These are phyloP conservation scores for Poecilus cupreus DNA, from an alignment of 2,888 invertebrate genomes.

Conservation along the genomic window DNA sequence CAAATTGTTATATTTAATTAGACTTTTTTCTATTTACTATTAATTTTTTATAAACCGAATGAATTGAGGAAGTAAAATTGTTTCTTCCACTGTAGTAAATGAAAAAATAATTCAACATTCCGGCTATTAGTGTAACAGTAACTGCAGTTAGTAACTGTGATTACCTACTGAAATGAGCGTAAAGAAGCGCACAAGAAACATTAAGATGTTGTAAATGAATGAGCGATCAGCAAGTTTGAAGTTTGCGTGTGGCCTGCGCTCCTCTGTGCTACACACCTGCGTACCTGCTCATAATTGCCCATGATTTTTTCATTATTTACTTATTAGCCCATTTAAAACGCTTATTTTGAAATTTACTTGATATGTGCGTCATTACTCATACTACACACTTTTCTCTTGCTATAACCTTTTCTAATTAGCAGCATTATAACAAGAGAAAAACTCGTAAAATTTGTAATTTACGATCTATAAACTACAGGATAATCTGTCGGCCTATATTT, in stretches of 20 bases:
- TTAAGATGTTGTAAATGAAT: conserved; percentile 30
- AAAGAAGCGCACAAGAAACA: conserved; percentile 17
- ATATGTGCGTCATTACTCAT: conserved; percentile 6
- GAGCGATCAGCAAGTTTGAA: conserved; percentile 10
- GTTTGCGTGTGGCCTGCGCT: conserved; percentile 48
- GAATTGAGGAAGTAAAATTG: too few species aligned
- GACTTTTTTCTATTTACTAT: too few species aligned
- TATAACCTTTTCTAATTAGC: conserved; percentile 23
- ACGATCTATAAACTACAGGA: conserved; percentile 6
- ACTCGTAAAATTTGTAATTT: conserved; percentile 18
- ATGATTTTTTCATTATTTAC: conserved; percentile 47
- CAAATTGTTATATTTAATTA: too few species aligned
- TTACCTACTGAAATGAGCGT: neutral
- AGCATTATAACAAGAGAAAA: neutral
- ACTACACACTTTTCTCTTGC: neutral
- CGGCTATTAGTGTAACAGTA: neutral
- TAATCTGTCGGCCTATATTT: conserved; percentile 7
- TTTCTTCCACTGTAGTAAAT: too few species aligned
- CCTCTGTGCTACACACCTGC: conserved; percentile 6
- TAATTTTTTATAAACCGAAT: too few species aligned
- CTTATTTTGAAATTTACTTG: conserved; percentile 23
- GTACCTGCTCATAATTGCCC: conserved; percentile 35
- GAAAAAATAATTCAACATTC: too few species aligned
- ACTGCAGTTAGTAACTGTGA: neutral
- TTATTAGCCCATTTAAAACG: conserved; percentile 29